phyloP scores from a whole-genome alignment of 1,140 invertebrate species.

The Idris sp. region DNA sequence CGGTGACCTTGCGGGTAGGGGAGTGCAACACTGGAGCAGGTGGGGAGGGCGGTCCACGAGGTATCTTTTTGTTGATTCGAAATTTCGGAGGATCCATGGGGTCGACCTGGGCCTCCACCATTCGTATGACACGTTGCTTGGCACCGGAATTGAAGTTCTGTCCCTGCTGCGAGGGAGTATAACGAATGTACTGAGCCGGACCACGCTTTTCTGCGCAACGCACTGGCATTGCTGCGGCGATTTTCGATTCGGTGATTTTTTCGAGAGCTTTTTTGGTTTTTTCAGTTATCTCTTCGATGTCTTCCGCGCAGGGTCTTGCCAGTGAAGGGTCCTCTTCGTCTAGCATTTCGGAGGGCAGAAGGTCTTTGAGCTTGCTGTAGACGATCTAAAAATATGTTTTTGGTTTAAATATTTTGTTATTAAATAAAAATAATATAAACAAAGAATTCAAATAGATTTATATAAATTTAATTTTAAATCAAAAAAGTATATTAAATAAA shows the following conservation, averaged over 20 bases:
- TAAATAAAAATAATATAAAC: too few relatives aligned
- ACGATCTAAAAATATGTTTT: constrained; percentile 70
- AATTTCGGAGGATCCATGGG: constrained; percentile 99
- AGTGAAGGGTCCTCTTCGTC: constrained; percentile 93
- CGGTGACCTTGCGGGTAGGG: constrained; percentile 97
- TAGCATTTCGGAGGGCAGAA: constrained; percentile 94
- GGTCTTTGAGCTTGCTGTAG: constrained; percentile 95
- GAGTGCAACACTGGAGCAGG: constrained; percentile 98
- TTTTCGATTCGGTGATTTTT: constrained; percentile 92
- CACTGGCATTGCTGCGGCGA: constrained; percentile 95
- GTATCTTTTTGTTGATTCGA: constrained; percentile 96
- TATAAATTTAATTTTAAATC: too few relatives aligned
- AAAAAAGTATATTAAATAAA: too few relatives aligned
- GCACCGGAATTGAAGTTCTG: constrained; percentile 97
- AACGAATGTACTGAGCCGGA: constrained; percentile 97
- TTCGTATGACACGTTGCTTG: constrained; percentile 97
- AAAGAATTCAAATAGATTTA: too few relatives aligned
- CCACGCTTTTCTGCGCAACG: constrained; percentile 92
- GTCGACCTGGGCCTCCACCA: constrained; percentile 97
- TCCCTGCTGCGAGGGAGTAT: constrained; percentile 98
- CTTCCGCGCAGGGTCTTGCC: constrained; percentile 91
- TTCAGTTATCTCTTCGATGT: constrained; percentile 91
- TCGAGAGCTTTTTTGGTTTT: constrained; percentile 89
- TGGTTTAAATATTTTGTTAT: too few relatives aligned
- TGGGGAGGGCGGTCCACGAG: constrained; percentile 97